These are phyloP conservation scores for Pterois miles DNA, from an alignment of 2,797 vertebrate genomes.

Conservation along the genomic window DNA sequence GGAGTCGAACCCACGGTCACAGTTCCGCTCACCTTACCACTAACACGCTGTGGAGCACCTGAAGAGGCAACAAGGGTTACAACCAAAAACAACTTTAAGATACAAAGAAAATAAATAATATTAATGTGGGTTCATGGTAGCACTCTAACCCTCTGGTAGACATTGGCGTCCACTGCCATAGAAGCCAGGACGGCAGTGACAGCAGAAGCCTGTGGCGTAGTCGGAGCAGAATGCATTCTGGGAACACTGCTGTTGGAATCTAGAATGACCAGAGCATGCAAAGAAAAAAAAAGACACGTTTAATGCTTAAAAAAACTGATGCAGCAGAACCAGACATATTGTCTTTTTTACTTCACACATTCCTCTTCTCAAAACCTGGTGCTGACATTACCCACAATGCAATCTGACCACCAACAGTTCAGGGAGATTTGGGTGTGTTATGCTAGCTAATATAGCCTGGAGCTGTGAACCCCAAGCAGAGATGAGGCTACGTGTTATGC, in stretches of 20 bases:
- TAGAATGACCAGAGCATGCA: conserved; percentile 7
- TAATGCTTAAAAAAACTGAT: not conserved
- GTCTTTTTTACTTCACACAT: no score
- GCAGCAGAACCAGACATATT: no score
- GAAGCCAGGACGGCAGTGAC: conserved; percentile 89
- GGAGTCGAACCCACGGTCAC: conserved; percentile 84
- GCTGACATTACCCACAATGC: no score
- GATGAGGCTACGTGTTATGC: no score
- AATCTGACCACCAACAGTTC: no score
- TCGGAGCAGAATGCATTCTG: conserved; percentile 90
- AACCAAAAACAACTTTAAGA: no score
- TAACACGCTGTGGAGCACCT: conserved; percentile 94
- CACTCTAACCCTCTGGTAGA: conserved; percentile 87
- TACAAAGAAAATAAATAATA: no score
- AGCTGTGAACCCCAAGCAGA: no score
- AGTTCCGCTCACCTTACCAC: conserved; percentile 91
- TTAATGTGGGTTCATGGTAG: not conserved
- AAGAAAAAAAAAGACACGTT: not conserved
- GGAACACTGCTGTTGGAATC: conserved; percentile 88
- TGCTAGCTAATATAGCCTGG: no score
- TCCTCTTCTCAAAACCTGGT: no score
- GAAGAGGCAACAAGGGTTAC: not conserved
- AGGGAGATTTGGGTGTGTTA: no score
- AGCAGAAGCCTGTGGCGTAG: conserved; percentile 91
- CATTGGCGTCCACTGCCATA: conserved; percentile 93